Percentiles rank a stretch among this genome's conserved stretches.
phyloP scores from a whole-genome alignment of 1,140 invertebrate genomes.

The Bombus consobrinus region DNA sequence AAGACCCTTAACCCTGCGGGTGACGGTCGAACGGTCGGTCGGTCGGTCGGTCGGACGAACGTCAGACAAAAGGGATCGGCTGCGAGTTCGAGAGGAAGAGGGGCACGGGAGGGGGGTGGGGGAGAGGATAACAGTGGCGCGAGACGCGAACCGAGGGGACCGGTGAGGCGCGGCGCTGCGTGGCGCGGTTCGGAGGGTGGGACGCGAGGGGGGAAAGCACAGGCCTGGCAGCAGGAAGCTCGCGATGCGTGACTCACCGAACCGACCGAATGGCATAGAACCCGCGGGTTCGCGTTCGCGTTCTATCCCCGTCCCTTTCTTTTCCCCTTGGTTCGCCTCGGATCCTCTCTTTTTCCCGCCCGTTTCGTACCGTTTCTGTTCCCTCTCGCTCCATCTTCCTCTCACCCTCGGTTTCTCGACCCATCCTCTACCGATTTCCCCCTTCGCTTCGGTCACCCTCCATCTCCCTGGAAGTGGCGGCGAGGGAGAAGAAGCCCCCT shows the following conservation, averaged over 20 bases:
- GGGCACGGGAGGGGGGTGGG: neutral
- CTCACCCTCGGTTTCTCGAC: constrained; percentile 2
- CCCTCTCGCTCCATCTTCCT: constrained; percentile 25
- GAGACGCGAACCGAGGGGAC: constrained; percentile 40
- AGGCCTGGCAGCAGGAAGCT: constrained; percentile 78
- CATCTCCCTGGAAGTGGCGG: constrained; percentile 15
- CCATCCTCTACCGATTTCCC: constrained; percentile 49
- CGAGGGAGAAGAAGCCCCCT: constrained; percentile 65
- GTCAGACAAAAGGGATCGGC: constrained; percentile 65
- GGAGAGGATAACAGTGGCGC: constrained; percentile 40
- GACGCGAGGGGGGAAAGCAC: constrained; percentile 23
- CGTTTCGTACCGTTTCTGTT: constrained; percentile 16
- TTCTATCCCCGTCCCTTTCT: constrained; percentile 48
- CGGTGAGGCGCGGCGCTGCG: constrained; percentile 13
- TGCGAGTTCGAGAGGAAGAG: constrained; percentile 4
- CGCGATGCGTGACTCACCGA: constrained; percentile 81
- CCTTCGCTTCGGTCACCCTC: constrained; percentile 50
- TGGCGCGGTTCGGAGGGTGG: constrained; percentile 32
- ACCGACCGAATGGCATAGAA: constrained; percentile 72
- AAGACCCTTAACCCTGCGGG: constrained; percentile 81
- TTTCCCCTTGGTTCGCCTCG: neutral
- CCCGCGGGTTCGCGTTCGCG: constrained; percentile 72
- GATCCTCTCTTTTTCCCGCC: neutral
- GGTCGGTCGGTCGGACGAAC: constrained; percentile 68
- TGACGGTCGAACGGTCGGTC: constrained; percentile 76